Evolutionary conservation across 2,113 vertebrate genomes (phyloP).

Genomic region (Microtus oregoni): DNA sequence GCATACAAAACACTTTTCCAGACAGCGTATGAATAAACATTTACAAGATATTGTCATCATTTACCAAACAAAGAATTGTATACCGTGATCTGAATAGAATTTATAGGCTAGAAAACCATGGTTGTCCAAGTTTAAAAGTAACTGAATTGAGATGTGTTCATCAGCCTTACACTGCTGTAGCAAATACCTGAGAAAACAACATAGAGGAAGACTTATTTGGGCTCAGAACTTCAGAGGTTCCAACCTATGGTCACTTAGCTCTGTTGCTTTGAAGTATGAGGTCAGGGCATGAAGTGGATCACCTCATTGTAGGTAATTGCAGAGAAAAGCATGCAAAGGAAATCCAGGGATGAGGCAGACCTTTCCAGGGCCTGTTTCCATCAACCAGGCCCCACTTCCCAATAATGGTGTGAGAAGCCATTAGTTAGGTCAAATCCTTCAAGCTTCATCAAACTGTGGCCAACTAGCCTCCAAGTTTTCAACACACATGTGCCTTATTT

Average conservation of each 20-base stretch:
- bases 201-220: background rate
- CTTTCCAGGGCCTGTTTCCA: background rate
- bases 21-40: background rate
- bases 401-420: background rate
- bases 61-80: background rate
- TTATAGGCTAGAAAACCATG: background rate
- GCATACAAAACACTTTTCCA: background rate
- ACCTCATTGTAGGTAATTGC: background rate
- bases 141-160: background rate
- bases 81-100: background rate
- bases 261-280: background rate
- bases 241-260: background rate
- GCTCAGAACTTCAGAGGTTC: background rate
- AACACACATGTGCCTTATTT: background rate
- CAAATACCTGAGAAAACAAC: background rate
- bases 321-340: background rate
- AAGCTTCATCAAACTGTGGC: background rate
- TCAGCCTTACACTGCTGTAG: background rate
- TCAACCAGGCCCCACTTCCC: background rate
- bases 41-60: background rate
- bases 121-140: constrained; percentile 32
- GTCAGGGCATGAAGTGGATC: background rate
- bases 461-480: background rate
- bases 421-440: background rate
- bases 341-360: background rate